Evolutionary conservation across 2,113 vertebrate species (phyloP).

Genomic region (Pedetes capensis): DNA sequence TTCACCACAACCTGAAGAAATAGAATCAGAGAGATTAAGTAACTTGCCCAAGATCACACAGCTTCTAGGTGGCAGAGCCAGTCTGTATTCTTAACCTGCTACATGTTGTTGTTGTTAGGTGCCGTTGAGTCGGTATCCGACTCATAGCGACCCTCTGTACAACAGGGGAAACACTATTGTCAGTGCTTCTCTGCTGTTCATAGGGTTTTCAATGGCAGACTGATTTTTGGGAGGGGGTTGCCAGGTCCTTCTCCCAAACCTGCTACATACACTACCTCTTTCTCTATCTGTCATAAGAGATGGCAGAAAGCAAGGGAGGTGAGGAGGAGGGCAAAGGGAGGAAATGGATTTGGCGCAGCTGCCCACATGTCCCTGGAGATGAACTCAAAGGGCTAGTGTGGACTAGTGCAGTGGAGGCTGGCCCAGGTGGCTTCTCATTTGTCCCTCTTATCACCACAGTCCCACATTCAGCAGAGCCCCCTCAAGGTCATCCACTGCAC

Average conservation of each 20-base stretch:
- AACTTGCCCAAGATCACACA: background rate
- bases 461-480: slow-evolving; percentile 69
- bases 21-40: background rate
- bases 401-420: background rate
- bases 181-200: too few relatives aligned
- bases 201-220: too few relatives aligned
- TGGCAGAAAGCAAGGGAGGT: background rate
- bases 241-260: too few relatives aligned
- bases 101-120: too few relatives aligned
- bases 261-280: fast-evolving
- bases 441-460: slow-evolving; percentile 74
- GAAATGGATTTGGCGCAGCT: background rate
- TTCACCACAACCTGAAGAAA: background rate
- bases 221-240: too few relatives aligned
- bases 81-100: background rate
- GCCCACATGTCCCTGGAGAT: background rate
- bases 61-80: background rate
- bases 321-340: background rate
- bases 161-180: too few relatives aligned
- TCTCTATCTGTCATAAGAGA: background rate
- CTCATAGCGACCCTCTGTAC: too few relatives aligned
- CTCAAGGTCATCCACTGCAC: slow-evolving; percentile 59
- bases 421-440: slow-evolving; percentile 70
- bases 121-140: too few relatives aligned
- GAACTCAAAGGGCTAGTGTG: background rate